Evolutionary conservation across 2,113 vertebrate species (phyloP), one percentile per base, ranked within the genome.

Genomic region (Ochotona curzoniae): DNA sequence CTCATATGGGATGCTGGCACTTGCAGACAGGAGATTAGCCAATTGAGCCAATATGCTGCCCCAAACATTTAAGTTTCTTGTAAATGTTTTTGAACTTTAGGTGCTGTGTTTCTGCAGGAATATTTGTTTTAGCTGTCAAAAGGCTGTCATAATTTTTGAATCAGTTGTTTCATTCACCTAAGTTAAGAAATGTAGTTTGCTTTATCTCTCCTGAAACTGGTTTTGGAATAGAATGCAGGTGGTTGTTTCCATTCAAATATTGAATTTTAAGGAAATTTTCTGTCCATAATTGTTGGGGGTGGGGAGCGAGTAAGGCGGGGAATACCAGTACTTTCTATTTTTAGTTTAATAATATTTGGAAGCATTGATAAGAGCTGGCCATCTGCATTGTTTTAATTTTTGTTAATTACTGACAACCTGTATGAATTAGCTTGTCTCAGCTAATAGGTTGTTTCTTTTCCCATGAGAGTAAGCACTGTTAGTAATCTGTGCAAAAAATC

Each of bases 271-370:
- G 54, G 51, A 57, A 44, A 44, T 80, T 79, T 87, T 71, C 73
- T 83, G 60, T 83, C n/a, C 60, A 73, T 73, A 83, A 69, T 79
- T 93, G 93, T n/a, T 28, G 57, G n/a, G 38, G 38, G 4, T 6
- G 6, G 38, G 38, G 38, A n/a, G 38, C 38, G 6, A 6, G 38
- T 44, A 44, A 6, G 38, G 38, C 6, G 38, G 38, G 38, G 38
- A 44, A 44, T 44, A 44, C 23, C 9, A 49, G 26, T 89, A 30
- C 35, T 13, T 70, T 82, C 88, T 30, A 15, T 64, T 85, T 78
- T 94, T 66, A 74, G 66, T 60, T 89, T 51, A 87, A 15, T 54
- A 38, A 54, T 80, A 57, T 49, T 66, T 87, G 83, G 61, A 89
- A 84, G 10, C 73, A 47, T 51, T 83, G 76, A 49, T 83, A 63